These are phyloP conservation scores for Cyclopterus lumpus DNA, from an alignment of 2,797 vertebrate species.

Conservation along the genomic window DNA sequence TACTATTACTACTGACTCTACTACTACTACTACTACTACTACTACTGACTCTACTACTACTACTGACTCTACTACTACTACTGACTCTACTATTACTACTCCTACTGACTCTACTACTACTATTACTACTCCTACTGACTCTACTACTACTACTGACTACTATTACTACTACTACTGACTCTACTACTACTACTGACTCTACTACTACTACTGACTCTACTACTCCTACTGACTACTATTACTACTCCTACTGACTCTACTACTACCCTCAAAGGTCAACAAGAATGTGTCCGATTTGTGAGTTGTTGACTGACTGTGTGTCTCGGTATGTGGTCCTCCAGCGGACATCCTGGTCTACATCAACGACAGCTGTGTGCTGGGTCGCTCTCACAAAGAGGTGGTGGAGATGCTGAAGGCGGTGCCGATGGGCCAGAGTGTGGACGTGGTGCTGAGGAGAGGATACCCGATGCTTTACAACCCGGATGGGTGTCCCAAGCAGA, in stretches of 20 bases:
- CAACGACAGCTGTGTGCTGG: slow-evolving; percentile 82
- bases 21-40: neutral
- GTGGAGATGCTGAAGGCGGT: slow-evolving; percentile 84
- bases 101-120: neutral
- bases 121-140: too few species aligned
- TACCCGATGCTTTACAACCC: slow-evolving; percentile 87
- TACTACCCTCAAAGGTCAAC: neutral
- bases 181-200: too few species aligned
- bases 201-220: too few species aligned
- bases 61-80: too few species aligned
- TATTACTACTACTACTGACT: too few species aligned
- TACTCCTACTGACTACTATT: too few species aligned
- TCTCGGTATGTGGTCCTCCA: slow-evolving; percentile 43
- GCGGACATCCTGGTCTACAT: slow-evolving; percentile 86
- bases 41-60: neutral
- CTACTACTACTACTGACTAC: too few species aligned
- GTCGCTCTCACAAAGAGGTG: slow-evolving; percentile 82
- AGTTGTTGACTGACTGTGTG: neutral
- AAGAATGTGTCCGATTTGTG: neutral
- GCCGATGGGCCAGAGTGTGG: slow-evolving; percentile 83
- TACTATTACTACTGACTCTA: slow-evolving; percentile 1
- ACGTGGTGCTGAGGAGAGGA: slow-evolving; percentile 84
- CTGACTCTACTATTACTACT: too few species aligned
- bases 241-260: too few species aligned
- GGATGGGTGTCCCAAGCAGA: slow-evolving; percentile 82